phyloP scores from a whole-genome alignment of 2,888 invertebrate genomes.

The Cantharis nigra region DNA sequence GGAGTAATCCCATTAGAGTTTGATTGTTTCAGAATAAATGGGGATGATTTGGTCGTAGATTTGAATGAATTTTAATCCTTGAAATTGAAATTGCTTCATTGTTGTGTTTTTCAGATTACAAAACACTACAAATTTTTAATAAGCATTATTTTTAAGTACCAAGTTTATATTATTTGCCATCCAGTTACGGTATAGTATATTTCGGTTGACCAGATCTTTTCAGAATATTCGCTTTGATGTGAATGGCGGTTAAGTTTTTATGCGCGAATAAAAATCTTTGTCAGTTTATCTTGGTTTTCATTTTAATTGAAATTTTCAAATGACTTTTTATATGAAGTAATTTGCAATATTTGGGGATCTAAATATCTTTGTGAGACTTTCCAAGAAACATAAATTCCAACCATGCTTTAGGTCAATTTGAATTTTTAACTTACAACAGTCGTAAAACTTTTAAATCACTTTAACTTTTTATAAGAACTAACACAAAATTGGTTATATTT shows the following conservation, averaged over 20 bases:
- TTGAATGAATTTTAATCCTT: neutral
- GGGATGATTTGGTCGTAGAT: neutral
- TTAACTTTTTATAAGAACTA: neutral
- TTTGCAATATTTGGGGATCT: conserved; percentile 1
- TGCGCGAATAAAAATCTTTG: conserved; percentile 10
- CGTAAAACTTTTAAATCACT: conserved; percentile 5
- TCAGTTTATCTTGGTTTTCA: conserved; percentile 6
- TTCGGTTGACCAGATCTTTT: conserved; percentile 7
- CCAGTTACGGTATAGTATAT: neutral
- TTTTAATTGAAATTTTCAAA: conserved; percentile 13
- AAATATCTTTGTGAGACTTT: conserved; percentile 6
- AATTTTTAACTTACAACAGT: conserved; percentile 2
- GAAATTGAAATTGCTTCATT: neutral
- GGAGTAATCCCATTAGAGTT: neutral
- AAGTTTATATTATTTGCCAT: neutral
- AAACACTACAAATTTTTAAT: neutral
- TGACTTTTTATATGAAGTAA: neutral
- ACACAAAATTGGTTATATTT: neutral
- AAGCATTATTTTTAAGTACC: conserved; percentile 1
- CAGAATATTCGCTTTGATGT: conserved; percentile 6
- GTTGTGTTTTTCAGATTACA: neutral
- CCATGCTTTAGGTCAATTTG: neutral
- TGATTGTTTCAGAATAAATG: neutral
- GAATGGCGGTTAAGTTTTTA: conserved; percentile 7
- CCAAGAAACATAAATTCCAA: neutral